phyloP scores from a whole-genome alignment of 2,888 invertebrate species.

The Scrobipalpa costella region DNA sequence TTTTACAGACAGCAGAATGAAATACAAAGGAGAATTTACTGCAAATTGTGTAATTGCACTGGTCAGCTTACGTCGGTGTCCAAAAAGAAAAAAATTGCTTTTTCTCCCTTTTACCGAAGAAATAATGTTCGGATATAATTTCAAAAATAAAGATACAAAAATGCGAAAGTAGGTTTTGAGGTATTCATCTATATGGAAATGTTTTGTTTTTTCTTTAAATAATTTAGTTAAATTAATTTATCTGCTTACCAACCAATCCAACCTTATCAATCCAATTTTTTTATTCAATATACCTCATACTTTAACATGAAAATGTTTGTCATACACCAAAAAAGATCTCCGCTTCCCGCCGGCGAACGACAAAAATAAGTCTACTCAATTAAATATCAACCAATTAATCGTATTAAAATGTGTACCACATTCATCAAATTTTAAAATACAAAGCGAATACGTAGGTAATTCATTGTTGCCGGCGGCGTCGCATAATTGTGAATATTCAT shows the following conservation, averaged over 20 bases:
- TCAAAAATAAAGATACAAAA: too few species aligned
- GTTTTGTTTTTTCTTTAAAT: too few species aligned
- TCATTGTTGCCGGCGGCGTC: constrained; percentile 37
- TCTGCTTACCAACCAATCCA: too few species aligned
- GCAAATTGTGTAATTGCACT: neutral
- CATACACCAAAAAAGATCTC: neutral
- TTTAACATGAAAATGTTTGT: too few species aligned
- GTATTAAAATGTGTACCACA: constrained; percentile 23
- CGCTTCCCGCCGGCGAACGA: neutral
- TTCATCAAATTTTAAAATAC: constrained; percentile 34
- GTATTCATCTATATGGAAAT: too few species aligned
- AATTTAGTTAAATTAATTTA: too few species aligned
- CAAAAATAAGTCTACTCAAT: constrained; percentile 1
- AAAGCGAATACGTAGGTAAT: constrained; percentile 30
- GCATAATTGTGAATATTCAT: constrained; percentile 58
- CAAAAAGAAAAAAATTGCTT: neutral
- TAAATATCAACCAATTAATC: constrained; percentile 5
- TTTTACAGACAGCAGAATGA: neutral
- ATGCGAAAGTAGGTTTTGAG: too few species aligned
- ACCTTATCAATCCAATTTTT: too few species aligned
- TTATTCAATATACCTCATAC: too few species aligned
- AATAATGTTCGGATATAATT: too few species aligned
- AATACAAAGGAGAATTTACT: neutral
- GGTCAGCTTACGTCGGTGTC: neutral
- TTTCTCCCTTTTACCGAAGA: neutral